Percentiles rank a stretch among this genome's conserved stretches.
phyloP scores from a whole-genome alignment of 1,140 invertebrate species.

The Heliothis virescens region DNA sequence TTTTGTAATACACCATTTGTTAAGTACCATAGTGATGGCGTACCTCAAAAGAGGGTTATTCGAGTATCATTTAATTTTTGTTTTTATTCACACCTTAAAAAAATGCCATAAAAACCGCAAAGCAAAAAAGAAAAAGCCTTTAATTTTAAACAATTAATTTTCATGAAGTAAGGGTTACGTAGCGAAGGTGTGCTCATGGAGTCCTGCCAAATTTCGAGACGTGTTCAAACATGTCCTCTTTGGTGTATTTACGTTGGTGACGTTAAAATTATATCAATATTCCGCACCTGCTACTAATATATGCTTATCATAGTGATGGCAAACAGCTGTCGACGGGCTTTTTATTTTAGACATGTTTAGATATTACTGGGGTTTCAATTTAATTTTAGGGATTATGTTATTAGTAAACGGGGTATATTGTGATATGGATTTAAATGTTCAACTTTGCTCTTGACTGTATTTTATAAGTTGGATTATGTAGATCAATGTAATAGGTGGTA shows the following conservation, averaged over 20 bases:
- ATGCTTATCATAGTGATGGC: conserved; percentile 33
- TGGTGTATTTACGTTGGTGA: not conserved
- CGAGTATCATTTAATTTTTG: too few species aligned
- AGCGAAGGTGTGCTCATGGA: conserved; percentile 1
- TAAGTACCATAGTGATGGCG: too few species aligned
- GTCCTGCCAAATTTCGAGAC: conserved; percentile 9
- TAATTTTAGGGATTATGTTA: not conserved
- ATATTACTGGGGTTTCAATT: not conserved
- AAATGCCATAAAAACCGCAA: too few species aligned
- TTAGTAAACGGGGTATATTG: too few species aligned
- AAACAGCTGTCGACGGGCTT: conserved; percentile 22
- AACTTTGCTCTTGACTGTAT: too few species aligned
- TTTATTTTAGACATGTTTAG: conserved; percentile 16
- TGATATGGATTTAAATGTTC: too few species aligned
- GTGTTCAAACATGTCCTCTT: conserved; percentile 25
- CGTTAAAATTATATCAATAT: conserved; percentile 38
- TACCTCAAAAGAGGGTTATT: too few species aligned
- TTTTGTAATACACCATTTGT: too few species aligned
- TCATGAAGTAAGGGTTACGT: not conserved
- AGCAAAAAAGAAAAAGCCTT: too few species aligned
- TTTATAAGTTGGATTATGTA: too few species aligned
- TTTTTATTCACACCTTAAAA: too few species aligned
- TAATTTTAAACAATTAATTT: not conserved
- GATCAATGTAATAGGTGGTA: too few species aligned
- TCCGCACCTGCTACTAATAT: conserved; percentile 34